Evolutionary conservation across 2,797 vertebrate genomes (phyloP), one percentile per base, ranked within the genome.

Genomic region (Muraenolepis orangiensis): DNA sequence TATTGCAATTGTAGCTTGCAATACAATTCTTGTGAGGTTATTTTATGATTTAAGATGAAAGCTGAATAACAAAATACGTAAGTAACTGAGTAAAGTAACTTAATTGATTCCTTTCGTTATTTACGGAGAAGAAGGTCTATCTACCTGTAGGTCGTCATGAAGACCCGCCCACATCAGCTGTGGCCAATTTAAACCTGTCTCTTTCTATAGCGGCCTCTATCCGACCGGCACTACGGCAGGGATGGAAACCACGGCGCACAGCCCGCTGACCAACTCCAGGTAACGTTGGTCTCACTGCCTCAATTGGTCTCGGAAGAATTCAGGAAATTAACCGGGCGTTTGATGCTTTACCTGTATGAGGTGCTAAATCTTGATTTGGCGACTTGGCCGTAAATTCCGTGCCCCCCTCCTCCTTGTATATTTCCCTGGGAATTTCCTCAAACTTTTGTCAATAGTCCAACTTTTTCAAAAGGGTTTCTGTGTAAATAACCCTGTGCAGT

Each of bases 81-180:
- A 57, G 20, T 57, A n/a, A 57, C 46, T 42, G 16, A 42, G n/a
- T 57, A 23, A n/a, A n/a, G 51, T 57, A 57, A 2, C 57, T 64
- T 57, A 26, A 64, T 64, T 64, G 2, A 64, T 64, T 57, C 20
- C 51, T 57, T 7, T 64, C 8, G 23, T 64, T 26, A 26, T 64
- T 2, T 64, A 26, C 57, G n/a, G 3, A 34, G 42, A 20, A 51
- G 42, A 51, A 1, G 42, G 42, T 18, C 20, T 6, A 8, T 64
- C 57, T 26, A 64, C 57, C 57, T 64, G 2, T 26, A 23, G 23
- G 18, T 34, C 30, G 68, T 69, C 0, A n/a, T 4, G 20, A 6
- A 71, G 82, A 88, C 75, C 83, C 89, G 82, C 93, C 92, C 88
- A 64, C 79, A 72, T n/a, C 88, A 92, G 91, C 90, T 94, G 93